Evolutionary conservation across 1,140 invertebrate genomes (phyloP).

Genomic region (Babylonia areolata): DNA sequence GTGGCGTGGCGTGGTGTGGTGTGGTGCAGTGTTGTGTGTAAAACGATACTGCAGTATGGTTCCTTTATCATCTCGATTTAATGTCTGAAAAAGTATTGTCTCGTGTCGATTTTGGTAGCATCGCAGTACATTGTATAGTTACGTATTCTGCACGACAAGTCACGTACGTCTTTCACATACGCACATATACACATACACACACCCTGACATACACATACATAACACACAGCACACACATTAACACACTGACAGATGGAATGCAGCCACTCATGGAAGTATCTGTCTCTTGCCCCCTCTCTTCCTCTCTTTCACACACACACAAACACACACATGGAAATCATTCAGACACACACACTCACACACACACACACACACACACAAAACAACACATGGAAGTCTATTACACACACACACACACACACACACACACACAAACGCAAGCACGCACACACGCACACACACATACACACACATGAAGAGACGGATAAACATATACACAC

Average conservation of each 20-base stretch:
- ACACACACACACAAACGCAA: constrained; percentile 43
- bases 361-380: constrained; percentile 1
- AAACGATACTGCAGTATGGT: too few relatives aligned
- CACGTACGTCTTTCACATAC: background rate
- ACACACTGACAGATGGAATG: too few relatives aligned
- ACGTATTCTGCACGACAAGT: too few relatives aligned
- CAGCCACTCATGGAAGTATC: constrained; percentile 99
- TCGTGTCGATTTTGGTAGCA: too few relatives aligned
- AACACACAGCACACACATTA: too few relatives aligned
- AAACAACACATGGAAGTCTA: too few relatives aligned
- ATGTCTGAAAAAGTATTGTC: too few relatives aligned
- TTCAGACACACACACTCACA: background rate
- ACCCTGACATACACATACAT: constrained; percentile 27
- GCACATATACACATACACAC: background rate
- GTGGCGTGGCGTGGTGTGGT: too few relatives aligned
- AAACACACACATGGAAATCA: background rate
- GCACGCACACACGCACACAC: background rate
- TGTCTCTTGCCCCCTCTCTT: constrained; percentile 83
- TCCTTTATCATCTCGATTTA: too few relatives aligned
- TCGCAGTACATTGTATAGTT: too few relatives aligned
- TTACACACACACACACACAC: constrained; percentile 14
- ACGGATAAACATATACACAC: constrained; percentile 5
- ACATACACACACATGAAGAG: constrained; percentile 51
- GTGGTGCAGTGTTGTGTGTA: too few relatives aligned
- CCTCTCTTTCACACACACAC: background rate